phyloP scores from a whole-genome alignment of 2,888 invertebrate species.

The Mesopsocus fuscifrons region DNA sequence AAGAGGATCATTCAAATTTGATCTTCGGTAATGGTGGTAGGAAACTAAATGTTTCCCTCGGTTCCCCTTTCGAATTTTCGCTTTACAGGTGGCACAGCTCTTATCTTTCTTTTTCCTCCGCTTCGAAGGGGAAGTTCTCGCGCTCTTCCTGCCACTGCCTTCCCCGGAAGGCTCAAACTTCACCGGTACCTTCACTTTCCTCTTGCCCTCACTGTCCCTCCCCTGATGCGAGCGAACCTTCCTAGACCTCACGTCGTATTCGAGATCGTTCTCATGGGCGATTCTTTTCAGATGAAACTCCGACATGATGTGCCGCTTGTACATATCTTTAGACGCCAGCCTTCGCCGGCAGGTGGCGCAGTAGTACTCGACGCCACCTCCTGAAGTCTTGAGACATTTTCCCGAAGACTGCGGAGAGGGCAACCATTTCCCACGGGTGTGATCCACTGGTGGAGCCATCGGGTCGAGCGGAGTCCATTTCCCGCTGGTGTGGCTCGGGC shows the following conservation, averaged over 20 bases:
- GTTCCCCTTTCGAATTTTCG: constrained; percentile 42
- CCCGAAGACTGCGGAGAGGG: neutral
- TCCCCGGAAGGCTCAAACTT: constrained; percentile 18
- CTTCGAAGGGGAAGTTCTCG: constrained; percentile 16
- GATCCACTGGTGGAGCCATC: constrained; percentile 10
- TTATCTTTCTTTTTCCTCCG: constrained; percentile 28
- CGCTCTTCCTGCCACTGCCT: constrained; percentile 12
- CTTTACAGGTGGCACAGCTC: constrained; percentile 51
- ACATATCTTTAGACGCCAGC: constrained; percentile 50
- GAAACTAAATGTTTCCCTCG: constrained; percentile 76
- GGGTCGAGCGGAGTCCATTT: constrained; percentile 53
- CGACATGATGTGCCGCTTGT: constrained; percentile 56
- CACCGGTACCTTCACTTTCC: constrained; percentile 17
- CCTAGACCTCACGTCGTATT: constrained; percentile 32
- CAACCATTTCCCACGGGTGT: neutral
- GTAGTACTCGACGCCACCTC: constrained; percentile 39
- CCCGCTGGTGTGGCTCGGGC: constrained; percentile 41
- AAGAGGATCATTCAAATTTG: neutral
- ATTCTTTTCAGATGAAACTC: constrained; percentile 49
- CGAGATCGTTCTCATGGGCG: constrained; percentile 35
- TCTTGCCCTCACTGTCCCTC: constrained; percentile 16
- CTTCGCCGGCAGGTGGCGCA: constrained; percentile 62
- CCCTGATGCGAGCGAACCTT: constrained; percentile 14
- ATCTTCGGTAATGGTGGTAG: constrained; percentile 60
- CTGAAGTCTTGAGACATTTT: constrained; percentile 7